Evolutionary conservation across 23 tunicate species (phyloP), one percentile per base, ranked within the genome.

Genomic region (Trididemnum clinides): DNA sequence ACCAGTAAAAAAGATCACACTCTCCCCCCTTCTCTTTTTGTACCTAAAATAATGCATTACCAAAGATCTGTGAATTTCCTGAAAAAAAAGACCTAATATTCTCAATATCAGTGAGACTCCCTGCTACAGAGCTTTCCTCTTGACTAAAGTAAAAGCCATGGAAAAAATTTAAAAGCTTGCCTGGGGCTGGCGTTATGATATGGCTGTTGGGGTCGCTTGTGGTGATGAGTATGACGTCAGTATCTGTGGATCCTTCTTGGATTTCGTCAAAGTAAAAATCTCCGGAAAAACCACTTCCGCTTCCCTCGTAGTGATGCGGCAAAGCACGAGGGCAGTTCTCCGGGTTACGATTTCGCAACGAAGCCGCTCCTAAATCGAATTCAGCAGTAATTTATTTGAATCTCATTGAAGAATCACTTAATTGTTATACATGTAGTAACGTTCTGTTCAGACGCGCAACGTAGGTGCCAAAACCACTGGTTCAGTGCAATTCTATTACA

Each of bases 271-370:
- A 66, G 75, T 66, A 66, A 20, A 29, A 36, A n/a, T 66, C 75
- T 29, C 75, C 87, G 30, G 51, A 64, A 59, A 38, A 84, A 0
- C 87, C 87, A 51, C 87, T 84, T 28, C 87, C 87, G 27, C 65
- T 35, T 21, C 87, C 87, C 49, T 84, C 87, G 29, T 69, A 37
- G 1, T 69, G 38, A 34, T 84, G 87, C 1, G 87, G 87, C 1
- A 84, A 33, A 1, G 71, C 38, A 27, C 76, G 54, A 30, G 87
- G 87, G 33, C 87, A 84, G 71, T 84, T 75, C 31, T 84, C 87
- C 15, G 87, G 80, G 12, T 18, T 27, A 7, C 50, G 29, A 28
- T 49, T 21, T 19, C 26, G 34, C 39, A 84, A 66, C 19, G 80
- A 70, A 3, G 79, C 50, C 51, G 87, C 58, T 23, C 39, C 86